These are phyloP conservation scores for Chiloscyllium plagiosum DNA, from an alignment of 2,113 vertebrate species.

Conservation along the genomic window DNA sequence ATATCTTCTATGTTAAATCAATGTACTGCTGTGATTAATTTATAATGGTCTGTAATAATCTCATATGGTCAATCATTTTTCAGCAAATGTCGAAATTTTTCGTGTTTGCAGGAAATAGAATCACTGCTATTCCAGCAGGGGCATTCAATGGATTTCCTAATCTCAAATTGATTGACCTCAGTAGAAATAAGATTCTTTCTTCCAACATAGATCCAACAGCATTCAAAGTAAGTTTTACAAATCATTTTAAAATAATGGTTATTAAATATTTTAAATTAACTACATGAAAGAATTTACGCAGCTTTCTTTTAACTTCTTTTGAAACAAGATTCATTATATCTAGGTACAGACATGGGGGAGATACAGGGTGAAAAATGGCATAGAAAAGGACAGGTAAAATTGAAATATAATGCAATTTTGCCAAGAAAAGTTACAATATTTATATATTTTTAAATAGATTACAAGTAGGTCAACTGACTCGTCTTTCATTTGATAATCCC, in stretches of 20 bases:
- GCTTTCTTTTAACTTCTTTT: not conserved
- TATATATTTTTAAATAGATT: not conserved
- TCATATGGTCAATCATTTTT: not conserved
- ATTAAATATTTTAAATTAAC: not conserved
- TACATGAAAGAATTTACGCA: not conserved
- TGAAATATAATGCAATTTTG: not conserved
- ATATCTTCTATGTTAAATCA: not conserved
- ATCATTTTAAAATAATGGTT: not conserved
- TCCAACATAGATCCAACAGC: conserved; percentile 63
- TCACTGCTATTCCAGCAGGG: conserved; percentile 72
- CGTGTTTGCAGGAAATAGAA: conserved; percentile 70
- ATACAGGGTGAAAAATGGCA: not conserved
- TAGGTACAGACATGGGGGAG: not conserved
- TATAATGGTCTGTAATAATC: not conserved
- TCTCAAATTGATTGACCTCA: conserved; percentile 88
- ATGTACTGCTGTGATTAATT: not conserved
- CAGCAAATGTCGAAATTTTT: conserved; percentile 12
- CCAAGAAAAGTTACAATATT: not conserved
- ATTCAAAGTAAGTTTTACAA: conserved; percentile 71
- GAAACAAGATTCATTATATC: not conserved
- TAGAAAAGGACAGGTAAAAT: not conserved
- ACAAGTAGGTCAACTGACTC: not conserved
- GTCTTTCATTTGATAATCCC: not conserved
- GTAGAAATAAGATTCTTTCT: conserved; percentile 79
- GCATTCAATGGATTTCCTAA: conserved; percentile 88